A percentile compares a stretch with the other conserved stretches of the same genome.
These are phyloP conservation scores for Lasioglossum albipes DNA, from an alignment of 1,140 invertebrate species.

Conservation along the genomic window DNA sequence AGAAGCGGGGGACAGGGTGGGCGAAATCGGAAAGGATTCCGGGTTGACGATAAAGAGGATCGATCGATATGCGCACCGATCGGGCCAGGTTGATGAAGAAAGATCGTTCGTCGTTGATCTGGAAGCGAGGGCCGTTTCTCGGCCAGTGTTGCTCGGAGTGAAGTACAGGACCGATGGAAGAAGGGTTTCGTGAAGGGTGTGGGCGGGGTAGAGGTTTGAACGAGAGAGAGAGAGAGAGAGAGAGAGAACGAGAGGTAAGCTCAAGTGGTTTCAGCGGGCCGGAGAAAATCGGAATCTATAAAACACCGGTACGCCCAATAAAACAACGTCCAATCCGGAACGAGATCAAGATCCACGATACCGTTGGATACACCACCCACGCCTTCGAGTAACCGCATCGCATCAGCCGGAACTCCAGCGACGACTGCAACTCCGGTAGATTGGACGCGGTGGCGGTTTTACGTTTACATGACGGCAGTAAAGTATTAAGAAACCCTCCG, in stretches of 20 bases:
- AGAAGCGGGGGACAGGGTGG: too few relatives aligned
- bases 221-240: not conserved
- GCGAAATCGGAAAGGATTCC: not conserved
- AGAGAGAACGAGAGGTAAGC: not conserved
- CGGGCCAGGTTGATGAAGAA: not conserved
- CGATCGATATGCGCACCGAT: slow-evolving; percentile 10
- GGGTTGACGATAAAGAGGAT: not conserved
- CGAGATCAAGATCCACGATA: slow-evolving; percentile 46
- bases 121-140: slow-evolving; percentile 16
- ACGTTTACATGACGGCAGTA: slow-evolving; percentile 53
- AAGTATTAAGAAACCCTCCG: slow-evolving; percentile 66
- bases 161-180: slow-evolving; percentile 20
- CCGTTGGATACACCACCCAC: slow-evolving; percentile 14
- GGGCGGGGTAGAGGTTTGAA: not conserved
- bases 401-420: slow-evolving; percentile 23
- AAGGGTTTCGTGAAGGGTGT: not conserved
- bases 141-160: slow-evolving; percentile 19
- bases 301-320: slow-evolving; percentile 62
- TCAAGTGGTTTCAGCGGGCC: slow-evolving; percentile 20
- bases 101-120: slow-evolving; percentile 16
- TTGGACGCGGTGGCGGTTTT: slow-evolving; percentile 47
- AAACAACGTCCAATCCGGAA: slow-evolving; percentile 61
- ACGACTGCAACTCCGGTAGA: slow-evolving; percentile 46
- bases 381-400: slow-evolving; percentile 33
- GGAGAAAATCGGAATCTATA: slow-evolving; percentile 68